Evolutionary conservation across 2,888 invertebrate genomes (phyloP), one percentile per base, ranked within the genome.

Genomic region (Crematogaster levior): DNA sequence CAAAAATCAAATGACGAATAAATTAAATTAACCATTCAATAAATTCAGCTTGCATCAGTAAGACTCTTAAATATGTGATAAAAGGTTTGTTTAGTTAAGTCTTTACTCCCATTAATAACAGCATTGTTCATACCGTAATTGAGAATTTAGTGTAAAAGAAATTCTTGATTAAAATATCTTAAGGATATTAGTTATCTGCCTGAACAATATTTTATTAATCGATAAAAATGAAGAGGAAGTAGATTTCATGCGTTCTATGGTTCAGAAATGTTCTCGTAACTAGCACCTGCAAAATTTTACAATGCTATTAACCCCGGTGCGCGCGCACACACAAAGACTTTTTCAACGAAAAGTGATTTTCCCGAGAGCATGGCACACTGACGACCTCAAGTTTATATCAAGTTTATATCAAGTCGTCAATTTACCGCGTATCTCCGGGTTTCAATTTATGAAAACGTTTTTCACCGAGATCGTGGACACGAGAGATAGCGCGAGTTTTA

Each of bases 1-100:
- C 34, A 43, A 68, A 68, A 79, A 56, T 79, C 77, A 68, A 79
- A 77, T 56, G 56, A 56, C 68, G 77, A 79, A 79, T 79, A 79
- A 79, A 79, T 79, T 79, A 58, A 68, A 68, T 63, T 68, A 79
- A 68, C 53, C 40, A 56, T 68, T 79, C 77, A 58, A 79, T 68
- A 79, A 68, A 79, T 56, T 24, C 43, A 43, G 37, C 12, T 34
- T 15, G 43, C 24, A 34, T 34, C 6, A 5, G 7, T 9, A 24
- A 10, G 18, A 24, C 46, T 15, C 74, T 21, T 34, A 74, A 61
- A 61, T 61, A 48, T 34, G 46, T 61, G 68, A 68, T 79, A 68
- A 58, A 79, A 68, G 18, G 21, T 43, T 66, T 21, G 56, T 56
- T 53, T 37, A 10, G 15, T 40, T 10, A 15, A 66, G 12, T 21